Base-by-base conservation (phyloP, 2,797 vertebrate genomes). In the Clarias pachynema region DNA sequence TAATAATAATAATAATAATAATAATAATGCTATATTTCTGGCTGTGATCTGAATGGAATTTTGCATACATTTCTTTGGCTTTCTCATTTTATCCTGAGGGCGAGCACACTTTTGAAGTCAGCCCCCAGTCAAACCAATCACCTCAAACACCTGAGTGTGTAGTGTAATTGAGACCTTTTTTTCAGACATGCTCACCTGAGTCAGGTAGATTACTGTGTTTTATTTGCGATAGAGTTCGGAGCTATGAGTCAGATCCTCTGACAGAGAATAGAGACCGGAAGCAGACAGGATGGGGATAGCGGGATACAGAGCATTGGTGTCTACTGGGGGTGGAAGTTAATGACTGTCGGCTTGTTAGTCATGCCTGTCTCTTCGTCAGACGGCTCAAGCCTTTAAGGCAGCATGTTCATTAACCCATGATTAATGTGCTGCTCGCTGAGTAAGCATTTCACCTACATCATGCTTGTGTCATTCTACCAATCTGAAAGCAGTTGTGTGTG, bases 321-420 rank as follows among this genome's bases (percentile, higher is more conserved):
- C 34, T 75, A 85, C 80, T 69, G 79, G 44, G 57, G 88, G 70
- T 89, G 79, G 84, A 91, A 84, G 53, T 5, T 81, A 87, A 63
- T 83, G 62, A 65, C 80, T 89, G 44, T 60, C 20, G 29, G 53
- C 79, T 68, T 82, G 62, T 65, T 82, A 73, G 87, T 88, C 87
- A 86, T 68, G 83, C 57, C 85, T 90, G 69, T 86, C 74, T 87
- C 70, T 87, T 86, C 70, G 44, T 88, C 63, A 20, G 77, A 73
- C 56, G 53, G 73, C 8, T 57, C 18, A 75, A 49, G 72, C 81
- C 57, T 53, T 81, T 70, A 31, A 53, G 84, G 84, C 31, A 82
- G 66, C 72, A 85, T 91, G 89, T 62, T 90, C 82, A 90, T 90
- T 90, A 91, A 89, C 87, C 79, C 85, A 72, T 89, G 89, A 91